Percentiles rank a stretch among this genome's conserved stretches.
Conservation (phyloP, 2,888 invertebrate genomes). For the Eristalis pertinax region DNA sequence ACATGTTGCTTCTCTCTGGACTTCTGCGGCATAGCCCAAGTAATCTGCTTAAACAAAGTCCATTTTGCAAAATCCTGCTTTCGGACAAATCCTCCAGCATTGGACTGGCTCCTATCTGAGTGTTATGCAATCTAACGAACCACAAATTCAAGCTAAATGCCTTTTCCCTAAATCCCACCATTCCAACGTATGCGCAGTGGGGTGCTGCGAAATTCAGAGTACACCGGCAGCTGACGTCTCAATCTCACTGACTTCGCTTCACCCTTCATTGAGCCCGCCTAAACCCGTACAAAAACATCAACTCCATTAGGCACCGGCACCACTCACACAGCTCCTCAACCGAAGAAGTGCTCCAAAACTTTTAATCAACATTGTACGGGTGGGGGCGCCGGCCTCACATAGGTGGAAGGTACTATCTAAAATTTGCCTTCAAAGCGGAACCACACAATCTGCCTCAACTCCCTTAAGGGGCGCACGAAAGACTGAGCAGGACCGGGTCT, state of each 20-base stretch:
- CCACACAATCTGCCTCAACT: background rate
- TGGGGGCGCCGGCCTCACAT: background rate
- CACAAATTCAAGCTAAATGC: background rate
- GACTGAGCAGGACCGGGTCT: background rate
- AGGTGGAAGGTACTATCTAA: constrained; percentile 12
- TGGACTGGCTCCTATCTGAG: too few relatives aligned
- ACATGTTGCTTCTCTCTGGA: too few relatives aligned
- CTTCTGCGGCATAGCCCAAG: too few relatives aligned
- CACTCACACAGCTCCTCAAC: background rate
- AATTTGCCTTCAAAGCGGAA: constrained; percentile 10
- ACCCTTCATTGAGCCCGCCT: background rate
- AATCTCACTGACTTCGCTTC: background rate
- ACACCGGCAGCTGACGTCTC: background rate
- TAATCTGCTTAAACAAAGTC: too few relatives aligned
- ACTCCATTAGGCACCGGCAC: background rate
- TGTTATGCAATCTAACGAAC: background rate
- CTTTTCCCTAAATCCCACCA: background rate
- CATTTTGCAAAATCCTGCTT: too few relatives aligned
- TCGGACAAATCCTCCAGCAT: too few relatives aligned
- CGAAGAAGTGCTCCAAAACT: constrained; percentile 1
- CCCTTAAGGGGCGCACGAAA: constrained; percentile 3
- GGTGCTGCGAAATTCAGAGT: background rate
- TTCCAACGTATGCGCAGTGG: background rate
- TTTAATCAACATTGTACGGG: constrained; percentile 9
- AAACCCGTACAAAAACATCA: background rate